Evolutionary conservation across 2,113 vertebrate genomes (phyloP), one percentile per base, ranked within the genome.

Genomic region (Chloebia gouldiae): DNA sequence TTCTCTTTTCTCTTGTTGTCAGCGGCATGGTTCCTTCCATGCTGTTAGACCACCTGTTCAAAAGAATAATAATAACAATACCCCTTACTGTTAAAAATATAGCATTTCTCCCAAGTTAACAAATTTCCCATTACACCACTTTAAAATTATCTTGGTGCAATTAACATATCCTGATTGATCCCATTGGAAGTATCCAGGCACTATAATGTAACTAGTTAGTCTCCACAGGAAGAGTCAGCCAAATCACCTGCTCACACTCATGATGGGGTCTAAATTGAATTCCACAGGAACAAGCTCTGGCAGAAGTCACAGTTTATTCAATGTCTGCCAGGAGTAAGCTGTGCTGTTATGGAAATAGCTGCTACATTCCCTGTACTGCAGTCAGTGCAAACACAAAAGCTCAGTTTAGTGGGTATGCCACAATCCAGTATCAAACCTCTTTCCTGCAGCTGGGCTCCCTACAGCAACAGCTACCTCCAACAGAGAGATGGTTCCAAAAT

Each of bases 41-140:
- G 97, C 97, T 97, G 96, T 66, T 92, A 96, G 89, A 95, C 95
- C 95, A 97, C 95, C 97, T 97, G 97, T 96, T 97, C 95, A 81
- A 95, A 97, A 95, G 79, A 95, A 96, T 96, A 96, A 96, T 88
- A 95, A 94, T 92, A 96, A 88, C 88, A 80, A 95, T 94, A 94
- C 96, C 95, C 96, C 96, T 95, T 71, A 88, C 95, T 97, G 95
- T 83, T 97, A 94, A 96, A 97, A 96, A 96, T 90, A 94, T 79
- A 97, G 57, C 92, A 93, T 94, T 94, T 90, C 82, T 91, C 95
- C 95, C 91, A 93, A 96, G 96, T 95, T 95, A 96, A 96, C 92
- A 92, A 90, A 93, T 91, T 96, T 94, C 93, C 92, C 93, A 96
- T 95, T 96, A 73, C 90, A 93, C 91, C 72, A 90, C 92, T 96